Percentiles rank a stretch among this genome's conserved stretches.
phyloP scores from a whole-genome alignment of 2,113 vertebrate genomes.

The Chaetodon trifascialis region DNA sequence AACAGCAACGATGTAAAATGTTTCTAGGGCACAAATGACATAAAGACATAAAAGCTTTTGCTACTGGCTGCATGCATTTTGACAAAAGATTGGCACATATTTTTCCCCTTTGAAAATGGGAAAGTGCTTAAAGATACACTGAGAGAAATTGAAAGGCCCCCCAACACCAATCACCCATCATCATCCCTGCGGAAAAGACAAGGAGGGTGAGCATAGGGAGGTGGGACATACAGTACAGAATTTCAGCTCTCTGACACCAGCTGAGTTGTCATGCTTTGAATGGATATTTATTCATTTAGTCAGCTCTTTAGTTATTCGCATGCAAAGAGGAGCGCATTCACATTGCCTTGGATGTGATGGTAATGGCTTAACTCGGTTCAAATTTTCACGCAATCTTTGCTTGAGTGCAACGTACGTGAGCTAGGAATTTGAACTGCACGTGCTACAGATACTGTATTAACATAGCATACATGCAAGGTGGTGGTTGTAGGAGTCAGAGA shows the following conservation, averaged over 20 bases:
- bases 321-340: conserved; percentile 6
- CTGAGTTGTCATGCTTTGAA: conserved; percentile 43
- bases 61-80: conserved; percentile 46
- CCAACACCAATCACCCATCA: conserved; percentile 1
- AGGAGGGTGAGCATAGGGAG: conserved; percentile 4
- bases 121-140: conserved; percentile 51
- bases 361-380: background rate
- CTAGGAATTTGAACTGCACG: background rate
- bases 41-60: conserved; percentile 72
- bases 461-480: background rate
- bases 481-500: background rate
- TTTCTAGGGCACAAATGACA: conserved; percentile 61
- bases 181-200: conserved; percentile 14
- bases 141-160: conserved; percentile 31
- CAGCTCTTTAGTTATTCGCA: background rate
- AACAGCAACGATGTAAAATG: conserved; percentile 28
- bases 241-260: conserved; percentile 46
- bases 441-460: conserved; percentile 14
- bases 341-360: background rate
- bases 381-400: conserved; percentile 11
- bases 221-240: background rate
- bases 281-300: conserved; percentile 12
- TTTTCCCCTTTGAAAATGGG: conserved; percentile 55
- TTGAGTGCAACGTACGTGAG: background rate
- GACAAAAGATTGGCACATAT: conserved; percentile 65